Percentiles rank a stretch among this genome's conserved stretches.
Evolutionary conservation across 1,140 invertebrate genomes (phyloP).

Genomic region (Brachionus plicatilis): DNA sequence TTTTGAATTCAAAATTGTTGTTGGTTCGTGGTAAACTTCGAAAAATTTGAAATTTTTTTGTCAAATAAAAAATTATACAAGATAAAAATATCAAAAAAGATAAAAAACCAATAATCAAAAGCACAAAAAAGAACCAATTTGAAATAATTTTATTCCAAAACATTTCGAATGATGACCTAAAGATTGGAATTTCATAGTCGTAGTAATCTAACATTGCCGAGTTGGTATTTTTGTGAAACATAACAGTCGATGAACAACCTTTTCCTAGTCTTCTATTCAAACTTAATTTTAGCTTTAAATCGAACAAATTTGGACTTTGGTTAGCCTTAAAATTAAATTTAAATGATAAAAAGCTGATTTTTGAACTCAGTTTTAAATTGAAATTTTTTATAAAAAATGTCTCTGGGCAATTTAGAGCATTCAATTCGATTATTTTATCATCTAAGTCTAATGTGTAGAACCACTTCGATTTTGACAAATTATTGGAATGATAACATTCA

Average conservation of each 20-base stretch:
- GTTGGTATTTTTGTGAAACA: background rate
- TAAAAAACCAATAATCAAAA: background rate
- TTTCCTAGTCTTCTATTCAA: conserved; percentile 11
- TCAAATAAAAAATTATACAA: background rate
- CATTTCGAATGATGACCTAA: background rate
- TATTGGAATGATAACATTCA: background rate
- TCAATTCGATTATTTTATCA: background rate
- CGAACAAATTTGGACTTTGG: background rate
- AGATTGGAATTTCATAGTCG: background rate
- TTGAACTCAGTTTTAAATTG: background rate
- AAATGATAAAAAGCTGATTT: background rate
- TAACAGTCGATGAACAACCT: background rate
- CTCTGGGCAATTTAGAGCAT: background rate
- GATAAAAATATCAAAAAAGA: background rate
- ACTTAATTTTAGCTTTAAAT: background rate
- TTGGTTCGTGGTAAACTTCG: background rate
- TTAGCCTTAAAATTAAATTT: background rate
- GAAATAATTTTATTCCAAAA: background rate
- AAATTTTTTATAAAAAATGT: background rate
- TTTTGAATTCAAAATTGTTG: conserved; percentile 6
- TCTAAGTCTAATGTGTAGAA: background rate
- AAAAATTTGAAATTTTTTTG: background rate
- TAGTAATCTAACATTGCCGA: background rate
- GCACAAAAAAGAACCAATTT: background rate
- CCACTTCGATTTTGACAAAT: background rate